Evolutionary conservation across 2,797 vertebrate species (phyloP).

Genomic region (Cossypha heuglini): DNA sequence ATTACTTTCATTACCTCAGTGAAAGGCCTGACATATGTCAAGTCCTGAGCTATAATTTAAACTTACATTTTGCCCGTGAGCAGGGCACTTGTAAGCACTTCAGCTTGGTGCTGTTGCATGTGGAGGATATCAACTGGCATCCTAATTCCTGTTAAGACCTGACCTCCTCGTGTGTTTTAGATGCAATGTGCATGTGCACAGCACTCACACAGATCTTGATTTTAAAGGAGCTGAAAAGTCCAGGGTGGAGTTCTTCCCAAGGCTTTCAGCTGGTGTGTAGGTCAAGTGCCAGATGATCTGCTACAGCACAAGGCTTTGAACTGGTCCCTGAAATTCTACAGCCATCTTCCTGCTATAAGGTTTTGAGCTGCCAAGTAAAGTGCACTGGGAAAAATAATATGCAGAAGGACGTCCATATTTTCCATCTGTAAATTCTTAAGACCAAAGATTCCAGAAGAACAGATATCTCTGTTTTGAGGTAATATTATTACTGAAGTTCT

Average conservation of each 20-base stretch:
- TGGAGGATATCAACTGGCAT: neutral
- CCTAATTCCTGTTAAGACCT: neutral
- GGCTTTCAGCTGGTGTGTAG: neutral
- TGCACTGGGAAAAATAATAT: slow-evolving; percentile 23
- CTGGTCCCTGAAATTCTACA: neutral
- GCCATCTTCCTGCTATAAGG: neutral
- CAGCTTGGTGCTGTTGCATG: neutral
- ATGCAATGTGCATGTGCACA: neutral
- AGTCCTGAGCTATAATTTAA: neutral
- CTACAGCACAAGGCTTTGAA: slow-evolving; percentile 4
- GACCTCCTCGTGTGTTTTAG: neutral
- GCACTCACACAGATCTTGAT: neutral
- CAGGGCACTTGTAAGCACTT: neutral
- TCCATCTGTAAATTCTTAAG: slow-evolving; percentile 35
- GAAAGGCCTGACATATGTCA: neutral
- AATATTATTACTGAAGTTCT: neutral
- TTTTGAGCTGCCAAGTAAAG: slow-evolving; percentile 16
- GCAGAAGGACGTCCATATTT: neutral
- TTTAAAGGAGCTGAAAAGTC: neutral
- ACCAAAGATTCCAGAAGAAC: neutral
- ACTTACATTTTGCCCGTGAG: neutral
- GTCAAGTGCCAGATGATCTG: slow-evolving; percentile 3
- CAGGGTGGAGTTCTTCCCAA: neutral
- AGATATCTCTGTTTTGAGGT: neutral
- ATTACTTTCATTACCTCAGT: neutral